Evolutionary conservation across 2,113 vertebrate genomes (phyloP).

Genomic region (Thermophis baileyi): DNA sequence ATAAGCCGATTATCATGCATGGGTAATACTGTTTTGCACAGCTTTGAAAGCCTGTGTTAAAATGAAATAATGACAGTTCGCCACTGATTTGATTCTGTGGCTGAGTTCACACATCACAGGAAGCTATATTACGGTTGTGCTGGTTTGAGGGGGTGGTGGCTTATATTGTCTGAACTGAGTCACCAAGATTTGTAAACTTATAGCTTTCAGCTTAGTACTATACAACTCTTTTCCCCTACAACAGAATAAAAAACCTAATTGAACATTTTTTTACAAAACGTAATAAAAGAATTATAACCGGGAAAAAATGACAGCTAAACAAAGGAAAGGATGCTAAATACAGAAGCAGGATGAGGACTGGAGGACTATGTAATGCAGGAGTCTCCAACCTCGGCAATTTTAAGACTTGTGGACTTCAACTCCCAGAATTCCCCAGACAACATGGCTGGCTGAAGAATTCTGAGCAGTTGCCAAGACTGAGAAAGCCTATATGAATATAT

Average conservation of each 20-base stretch:
- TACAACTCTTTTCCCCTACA: neutral
- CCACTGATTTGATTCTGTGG: neutral
- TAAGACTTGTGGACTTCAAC: neutral
- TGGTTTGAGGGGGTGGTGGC: neutral
- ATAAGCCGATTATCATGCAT: neutral
- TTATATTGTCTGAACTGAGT: neutral
- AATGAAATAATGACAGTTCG: neutral
- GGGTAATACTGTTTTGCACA: neutral
- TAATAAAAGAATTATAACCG: neutral
- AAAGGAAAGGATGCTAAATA: neutral
- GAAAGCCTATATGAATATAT: no score
- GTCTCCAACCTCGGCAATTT: neutral
- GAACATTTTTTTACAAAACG: no score
- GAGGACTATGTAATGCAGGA: neutral
- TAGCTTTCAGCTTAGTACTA: neutral
- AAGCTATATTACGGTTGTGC: neutral
- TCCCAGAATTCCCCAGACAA: neutral
- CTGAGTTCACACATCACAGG: neutral
- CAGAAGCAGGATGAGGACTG: fast-evolving
- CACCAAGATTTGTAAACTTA: neutral
- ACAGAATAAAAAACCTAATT: neutral
- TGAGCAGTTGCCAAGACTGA: no score
- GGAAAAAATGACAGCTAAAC: neutral
- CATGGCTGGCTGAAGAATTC: no score
- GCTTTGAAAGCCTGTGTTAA: neutral